Evolutionary conservation across 1,140 invertebrate species (phyloP), one percentile per base, ranked within the genome.

Genomic region (Drosophila biarmipes): DNA sequence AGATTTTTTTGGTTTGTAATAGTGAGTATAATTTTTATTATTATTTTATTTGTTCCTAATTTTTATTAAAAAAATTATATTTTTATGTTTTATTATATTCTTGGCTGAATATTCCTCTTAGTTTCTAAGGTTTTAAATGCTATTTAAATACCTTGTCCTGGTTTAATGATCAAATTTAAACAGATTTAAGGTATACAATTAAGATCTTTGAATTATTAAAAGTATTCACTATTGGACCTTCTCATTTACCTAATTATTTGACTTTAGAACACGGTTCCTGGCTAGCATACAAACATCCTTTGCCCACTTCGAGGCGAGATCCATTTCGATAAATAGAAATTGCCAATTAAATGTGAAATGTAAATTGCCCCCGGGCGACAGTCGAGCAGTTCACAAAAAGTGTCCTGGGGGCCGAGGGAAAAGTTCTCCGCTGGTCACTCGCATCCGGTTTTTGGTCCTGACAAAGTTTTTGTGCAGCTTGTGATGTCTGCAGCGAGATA

Each of bases 341-440:
- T 74, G 72, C 71, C 72, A 74, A 74, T 74, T 74, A 74, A 74
- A 74, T 74, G 71, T 55, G 61, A 74, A 74, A 74, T 74, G 72
- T 56, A 74, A 69, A 74, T 74, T 64, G 72, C 51, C 72, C 71
- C 37, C 55, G 57, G 42, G 69, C 40, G 72, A 57, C 51, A 64
- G 51, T 63, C 69, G 73, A 74, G 63, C 71, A 74, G 61, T 64
- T 45, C 52, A 40, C 17, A 38, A 54, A 56, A 64, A 64, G 37
- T 74, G 72, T 74, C 72, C 71, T 19, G 46, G 46, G 42, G 72
- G 72, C 71, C 57, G 64, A 37, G 51, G 61, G 27, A 74, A 74
- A 74, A 74, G 71, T 74, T 74, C 35, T 62, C 40, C 59, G 40
- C 66, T 68, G 66, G 66, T 69, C 66, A 69, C 63, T 69, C 66